A percentile compares a stretch with the other conserved stretches of the same genome.
Evolutionary conservation across 2,113 vertebrate genomes (phyloP).

Genomic region (Peromyscus californicus): DNA sequence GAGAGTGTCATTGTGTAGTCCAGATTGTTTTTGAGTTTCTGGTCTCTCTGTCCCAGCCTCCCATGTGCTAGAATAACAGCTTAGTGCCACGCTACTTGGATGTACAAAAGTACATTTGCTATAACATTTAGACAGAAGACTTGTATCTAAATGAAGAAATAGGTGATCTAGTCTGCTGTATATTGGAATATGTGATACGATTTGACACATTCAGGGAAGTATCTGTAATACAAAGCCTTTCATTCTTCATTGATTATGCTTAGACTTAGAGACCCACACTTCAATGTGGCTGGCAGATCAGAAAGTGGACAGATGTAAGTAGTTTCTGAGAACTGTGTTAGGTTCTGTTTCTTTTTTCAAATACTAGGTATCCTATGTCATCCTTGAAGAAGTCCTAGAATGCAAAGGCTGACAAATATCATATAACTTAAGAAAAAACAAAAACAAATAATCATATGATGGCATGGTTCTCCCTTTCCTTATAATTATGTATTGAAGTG

Average conservation of each 20-base stretch:
- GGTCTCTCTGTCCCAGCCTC: neutral
- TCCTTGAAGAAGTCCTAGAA: neutral
- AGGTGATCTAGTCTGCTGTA: too few species aligned
- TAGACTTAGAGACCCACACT: neutral
- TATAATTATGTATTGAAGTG: neutral
- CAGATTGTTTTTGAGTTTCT: neutral
- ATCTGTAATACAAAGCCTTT: neutral
- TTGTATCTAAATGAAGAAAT: neutral
- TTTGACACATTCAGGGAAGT: neutral
- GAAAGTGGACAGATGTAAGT: neutral
- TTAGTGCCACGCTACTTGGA: neutral
- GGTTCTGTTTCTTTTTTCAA: neutral
- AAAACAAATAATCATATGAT: neutral
- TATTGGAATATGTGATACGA: neutral
- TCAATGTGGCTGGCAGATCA: neutral
- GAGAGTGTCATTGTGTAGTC: neutral
- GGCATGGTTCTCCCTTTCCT: neutral
- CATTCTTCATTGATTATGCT: neutral
- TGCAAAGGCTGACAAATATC: neutral
- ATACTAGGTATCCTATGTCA: neutral
- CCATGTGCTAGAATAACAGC: neutral
- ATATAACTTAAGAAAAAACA: neutral
- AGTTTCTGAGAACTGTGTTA: neutral
- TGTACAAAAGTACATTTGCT: neutral
- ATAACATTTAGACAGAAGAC: neutral